These are phyloP conservation scores for Odontamblyopus lacepedii DNA, from an alignment of 2,797 vertebrate species.

Conservation along the genomic window DNA sequence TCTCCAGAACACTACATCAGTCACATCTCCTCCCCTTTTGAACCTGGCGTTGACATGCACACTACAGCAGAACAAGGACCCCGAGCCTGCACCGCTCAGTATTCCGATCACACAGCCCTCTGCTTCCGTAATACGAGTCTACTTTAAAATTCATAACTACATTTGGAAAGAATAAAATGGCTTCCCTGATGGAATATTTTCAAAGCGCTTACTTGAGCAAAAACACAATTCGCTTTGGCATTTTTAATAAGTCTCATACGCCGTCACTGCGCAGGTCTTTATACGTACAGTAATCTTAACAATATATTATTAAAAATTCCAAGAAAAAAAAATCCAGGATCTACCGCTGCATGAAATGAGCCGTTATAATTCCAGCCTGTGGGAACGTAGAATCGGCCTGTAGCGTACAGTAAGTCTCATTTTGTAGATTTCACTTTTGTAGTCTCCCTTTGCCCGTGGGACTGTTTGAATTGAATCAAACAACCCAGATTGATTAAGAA, in stretches of 20 bases:
- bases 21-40: slow-evolving; percentile 13
- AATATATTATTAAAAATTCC: slow-evolving; percentile 57
- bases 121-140: slow-evolving; percentile 82
- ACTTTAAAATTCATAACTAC: slow-evolving; percentile 89
- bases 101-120: slow-evolving; percentile 81
- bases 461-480: slow-evolving; percentile 73
- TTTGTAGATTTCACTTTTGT: slow-evolving; percentile 39
- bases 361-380: slow-evolving; percentile 75
- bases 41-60: slow-evolving; percentile 48
- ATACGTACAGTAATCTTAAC: slow-evolving; percentile 80
- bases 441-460: slow-evolving; percentile 53
- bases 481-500: slow-evolving; percentile 76
- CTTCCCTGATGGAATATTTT: slow-evolving; percentile 84
- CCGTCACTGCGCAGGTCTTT: slow-evolving; percentile 66
- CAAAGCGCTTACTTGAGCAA: slow-evolving; percentile 84
- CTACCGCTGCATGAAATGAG: slow-evolving; percentile 79
- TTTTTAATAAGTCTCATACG: slow-evolving; percentile 82
- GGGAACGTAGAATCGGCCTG: slow-evolving; percentile 59
- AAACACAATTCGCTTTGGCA: slow-evolving; percentile 84
- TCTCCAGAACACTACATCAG: not conserved
- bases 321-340: slow-evolving; percentile 51
- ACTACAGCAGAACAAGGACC: slow-evolving; percentile 70
- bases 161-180: slow-evolving; percentile 84
- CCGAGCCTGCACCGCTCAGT: slow-evolving; percentile 77
- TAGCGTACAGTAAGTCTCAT: slow-evolving; percentile 48